phyloP scores from a whole-genome alignment of 2,113 vertebrate species.

The Pao palembangensis region DNA sequence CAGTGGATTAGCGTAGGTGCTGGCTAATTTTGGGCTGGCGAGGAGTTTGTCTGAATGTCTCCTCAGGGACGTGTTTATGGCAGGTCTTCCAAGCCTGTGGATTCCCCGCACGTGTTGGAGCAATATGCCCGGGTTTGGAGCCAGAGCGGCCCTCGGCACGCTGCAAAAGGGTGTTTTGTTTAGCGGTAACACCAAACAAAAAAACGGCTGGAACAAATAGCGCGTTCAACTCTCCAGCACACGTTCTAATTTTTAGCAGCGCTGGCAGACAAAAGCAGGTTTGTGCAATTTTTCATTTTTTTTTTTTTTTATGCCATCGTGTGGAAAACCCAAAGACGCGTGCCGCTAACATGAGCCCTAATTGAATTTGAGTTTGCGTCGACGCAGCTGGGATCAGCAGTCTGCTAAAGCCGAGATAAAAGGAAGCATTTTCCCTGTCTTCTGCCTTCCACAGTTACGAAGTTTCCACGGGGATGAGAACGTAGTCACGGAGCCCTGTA shows the following conservation, averaged over 20 bases:
- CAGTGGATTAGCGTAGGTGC: conserved; percentile 7
- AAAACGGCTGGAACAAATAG: neutral
- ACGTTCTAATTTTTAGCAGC: neutral
- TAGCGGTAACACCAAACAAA: neutral
- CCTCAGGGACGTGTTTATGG: conserved; percentile 8
- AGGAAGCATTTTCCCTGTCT: too few species aligned
- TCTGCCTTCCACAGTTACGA: too few species aligned
- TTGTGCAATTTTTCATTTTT: too few species aligned
- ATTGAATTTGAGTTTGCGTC: too few species aligned
- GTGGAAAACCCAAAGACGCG: too few species aligned
- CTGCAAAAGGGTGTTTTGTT: neutral
- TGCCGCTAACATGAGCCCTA: too few species aligned
- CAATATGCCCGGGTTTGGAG: neutral
- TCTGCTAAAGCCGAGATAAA: too few species aligned
- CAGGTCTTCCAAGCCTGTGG: neutral
- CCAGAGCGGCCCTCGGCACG: neutral
- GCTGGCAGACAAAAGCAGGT: neutral
- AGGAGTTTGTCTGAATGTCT: conserved; percentile 7
- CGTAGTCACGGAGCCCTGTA: too few species aligned
- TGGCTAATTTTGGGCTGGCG: conserved; percentile 11
- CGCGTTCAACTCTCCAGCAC: neutral
- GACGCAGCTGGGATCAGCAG: too few species aligned
- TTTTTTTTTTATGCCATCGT: too few species aligned
- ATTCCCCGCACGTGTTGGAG: neutral
- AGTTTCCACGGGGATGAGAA: too few species aligned